Evolutionary conservation across 1,140 invertebrate species (phyloP), one percentile per base, ranked within the genome.

Genomic region (Apis laboriosa): DNA sequence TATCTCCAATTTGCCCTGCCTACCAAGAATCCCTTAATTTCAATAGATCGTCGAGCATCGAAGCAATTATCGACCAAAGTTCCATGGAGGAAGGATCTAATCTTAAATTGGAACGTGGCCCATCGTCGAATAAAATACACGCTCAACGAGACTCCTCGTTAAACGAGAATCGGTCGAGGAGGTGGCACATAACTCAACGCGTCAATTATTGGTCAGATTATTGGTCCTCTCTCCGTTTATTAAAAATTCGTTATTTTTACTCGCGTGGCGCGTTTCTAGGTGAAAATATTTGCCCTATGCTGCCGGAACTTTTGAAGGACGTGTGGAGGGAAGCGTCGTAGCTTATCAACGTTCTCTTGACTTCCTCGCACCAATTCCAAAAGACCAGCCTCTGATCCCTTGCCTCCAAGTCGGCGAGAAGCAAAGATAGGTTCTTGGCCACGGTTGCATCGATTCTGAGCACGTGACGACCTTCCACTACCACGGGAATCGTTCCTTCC

Each of bases 381-480:
- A 94, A 94, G 72, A 93, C 85, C 8, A 94, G 73, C 70, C 89
- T 92, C 67, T 92, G 92, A 66, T 92, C 86, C 73, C 92, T 86
- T 9, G 86, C 13, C n/a, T 90, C 81, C 28, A 94, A 80, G 85
- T 94, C 92, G 11, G 85, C 72, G 61, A 90, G 80, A n/a, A 94
- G 90, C 19, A 92, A 76, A 21, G 87, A 84, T 11, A 94, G 83
- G 86, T 93, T 94, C 91, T 96, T 95, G 3, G 95, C 95, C 17
- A 96, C 95, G 8, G 96, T 96, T 1, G 95, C 94, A 90, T 96
- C 96, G 83, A 96, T 96, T 55, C 93, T 93, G 49, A 92, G 91
- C 73, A 96, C 94, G 88, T 96, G 95, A 74, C 93, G 91, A 11
- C 96, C 96, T 87, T 96, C 95, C 43, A 97, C 92, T 61, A 97